phyloP scores from a whole-genome alignment of 2,888 invertebrate genomes.

The Netelia virgata region DNA sequence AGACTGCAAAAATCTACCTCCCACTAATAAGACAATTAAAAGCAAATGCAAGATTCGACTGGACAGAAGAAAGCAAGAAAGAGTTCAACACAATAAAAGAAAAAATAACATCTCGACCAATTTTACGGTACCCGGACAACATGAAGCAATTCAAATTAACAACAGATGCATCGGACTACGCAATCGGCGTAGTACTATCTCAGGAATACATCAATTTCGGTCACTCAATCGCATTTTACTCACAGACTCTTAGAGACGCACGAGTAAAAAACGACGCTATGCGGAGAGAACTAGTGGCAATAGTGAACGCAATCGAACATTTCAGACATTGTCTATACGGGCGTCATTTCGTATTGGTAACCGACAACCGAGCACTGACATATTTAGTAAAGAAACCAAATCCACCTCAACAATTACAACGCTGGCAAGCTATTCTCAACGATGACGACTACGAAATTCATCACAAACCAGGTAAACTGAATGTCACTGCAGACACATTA shows the following conservation, averaged over 20 bases:
- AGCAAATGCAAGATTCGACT: slow-evolving; percentile 46
- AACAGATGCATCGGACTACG: slow-evolving; percentile 58
- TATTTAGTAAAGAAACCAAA: too few species aligned
- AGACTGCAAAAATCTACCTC: slow-evolving; percentile 49
- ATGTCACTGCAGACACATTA: slow-evolving; percentile 52
- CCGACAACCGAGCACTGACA: too few species aligned
- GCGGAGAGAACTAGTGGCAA: slow-evolving; percentile 77
- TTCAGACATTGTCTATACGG: slow-evolving; percentile 61
- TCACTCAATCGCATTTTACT: slow-evolving; percentile 77
- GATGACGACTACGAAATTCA: slow-evolving; percentile 45
- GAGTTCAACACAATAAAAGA: slow-evolving; percentile 63
- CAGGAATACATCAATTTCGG: slow-evolving; percentile 75
- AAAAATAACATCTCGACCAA: slow-evolving; percentile 45
- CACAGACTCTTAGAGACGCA: slow-evolving; percentile 74
- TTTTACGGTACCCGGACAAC: slow-evolving; percentile 48
- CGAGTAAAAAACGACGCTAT: slow-evolving; percentile 77
- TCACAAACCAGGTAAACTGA: slow-evolving; percentile 46
- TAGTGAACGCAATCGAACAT: slow-evolving; percentile 50
- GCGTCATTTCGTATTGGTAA: too few species aligned
- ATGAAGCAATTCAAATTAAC: slow-evolving; percentile 52
- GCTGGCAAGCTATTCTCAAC: slow-evolving; percentile 46
- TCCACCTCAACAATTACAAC: too few species aligned
- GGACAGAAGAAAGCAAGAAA: slow-evolving; percentile 41
- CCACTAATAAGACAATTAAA: slow-evolving; percentile 47
- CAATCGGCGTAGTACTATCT: slow-evolving; percentile 73